Evolutionary conservation across 2,113 vertebrate genomes (phyloP).

Genomic region (Sylvia atricapilla): DNA sequence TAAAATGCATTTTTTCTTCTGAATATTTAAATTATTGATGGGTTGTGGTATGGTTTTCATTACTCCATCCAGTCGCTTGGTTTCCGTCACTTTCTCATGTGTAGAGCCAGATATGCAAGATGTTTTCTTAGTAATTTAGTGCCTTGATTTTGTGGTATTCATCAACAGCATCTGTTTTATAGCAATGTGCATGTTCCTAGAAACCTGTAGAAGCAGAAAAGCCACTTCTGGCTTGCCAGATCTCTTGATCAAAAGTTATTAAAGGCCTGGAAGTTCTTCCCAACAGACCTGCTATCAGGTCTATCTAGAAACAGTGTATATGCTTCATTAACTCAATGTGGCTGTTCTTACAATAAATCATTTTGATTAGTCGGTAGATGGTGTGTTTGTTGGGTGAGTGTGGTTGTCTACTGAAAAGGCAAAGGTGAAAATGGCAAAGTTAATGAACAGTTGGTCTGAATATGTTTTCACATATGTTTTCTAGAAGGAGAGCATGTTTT

Average conservation of each 20-base stretch:
- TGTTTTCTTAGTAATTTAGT: neutral
- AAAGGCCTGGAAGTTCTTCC: neutral
- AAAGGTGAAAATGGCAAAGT: neutral
- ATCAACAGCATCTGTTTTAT: neutral
- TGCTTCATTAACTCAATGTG: neutral
- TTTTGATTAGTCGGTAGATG: neutral
- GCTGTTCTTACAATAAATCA: neutral
- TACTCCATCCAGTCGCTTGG: neutral
- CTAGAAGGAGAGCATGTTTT: neutral
- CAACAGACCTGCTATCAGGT: neutral
- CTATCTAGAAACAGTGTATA: neutral
- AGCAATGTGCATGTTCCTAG: neutral
- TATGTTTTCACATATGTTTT: neutral
- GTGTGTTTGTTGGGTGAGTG: neutral
- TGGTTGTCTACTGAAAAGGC: neutral
- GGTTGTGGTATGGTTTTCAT: neutral
- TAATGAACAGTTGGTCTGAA: neutral
- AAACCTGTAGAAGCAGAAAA: neutral
- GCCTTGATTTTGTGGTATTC: neutral
- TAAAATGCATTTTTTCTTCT: neutral
- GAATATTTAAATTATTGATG: neutral
- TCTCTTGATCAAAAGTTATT: neutral
- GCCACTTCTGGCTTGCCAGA: neutral
- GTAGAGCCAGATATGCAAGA: neutral
- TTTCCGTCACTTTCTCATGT: neutral